phyloP scores from a whole-genome alignment of 2,888 invertebrate species.

The Ferdinandea cuprea region DNA sequence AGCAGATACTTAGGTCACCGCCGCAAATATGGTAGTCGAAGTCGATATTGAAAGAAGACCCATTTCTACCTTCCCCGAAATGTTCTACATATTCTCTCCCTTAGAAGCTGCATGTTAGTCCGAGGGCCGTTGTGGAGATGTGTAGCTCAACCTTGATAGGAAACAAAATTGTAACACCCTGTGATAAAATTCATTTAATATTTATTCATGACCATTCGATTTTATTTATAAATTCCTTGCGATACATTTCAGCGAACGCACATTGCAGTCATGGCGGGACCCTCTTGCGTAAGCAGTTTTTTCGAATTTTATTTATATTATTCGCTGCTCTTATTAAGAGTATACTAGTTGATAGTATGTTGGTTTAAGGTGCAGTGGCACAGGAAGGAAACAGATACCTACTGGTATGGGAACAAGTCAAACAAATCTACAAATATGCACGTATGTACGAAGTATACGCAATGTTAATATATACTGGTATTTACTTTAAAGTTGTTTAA shows the following conservation, averaged over 20 bases:
- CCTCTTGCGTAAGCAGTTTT: slow-evolving; percentile 17
- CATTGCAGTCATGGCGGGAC: slow-evolving; percentile 9
- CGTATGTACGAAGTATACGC: background rate
- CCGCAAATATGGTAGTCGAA: too few relatives aligned
- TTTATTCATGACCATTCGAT: slow-evolving; percentile 20
- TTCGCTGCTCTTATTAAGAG: background rate
- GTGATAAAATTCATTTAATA: background rate
- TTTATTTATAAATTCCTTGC: slow-evolving; percentile 46
- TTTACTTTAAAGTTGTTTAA: background rate
- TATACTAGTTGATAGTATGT: too few relatives aligned
- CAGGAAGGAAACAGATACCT: slow-evolving; percentile 26
- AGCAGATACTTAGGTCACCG: too few relatives aligned
- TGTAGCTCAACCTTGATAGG: too few relatives aligned
- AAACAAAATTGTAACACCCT: slow-evolving; percentile 35
- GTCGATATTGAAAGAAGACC: too few relatives aligned
- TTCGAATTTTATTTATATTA: slow-evolving; percentile 21
- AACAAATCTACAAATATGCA: background rate
- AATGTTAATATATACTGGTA: background rate
- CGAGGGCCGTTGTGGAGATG: too few relatives aligned
- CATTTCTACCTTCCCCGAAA: too few relatives aligned
- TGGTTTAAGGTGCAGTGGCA: background rate
- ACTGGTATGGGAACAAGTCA: slow-evolving; percentile 15
- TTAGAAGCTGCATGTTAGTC: too few relatives aligned
- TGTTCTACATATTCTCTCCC: too few relatives aligned
- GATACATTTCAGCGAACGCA: slow-evolving; percentile 25